These are phyloP conservation scores for Paramormyrops kingsleyae DNA, from an alignment of 2,113 vertebrate species.

Conservation along the genomic window DNA sequence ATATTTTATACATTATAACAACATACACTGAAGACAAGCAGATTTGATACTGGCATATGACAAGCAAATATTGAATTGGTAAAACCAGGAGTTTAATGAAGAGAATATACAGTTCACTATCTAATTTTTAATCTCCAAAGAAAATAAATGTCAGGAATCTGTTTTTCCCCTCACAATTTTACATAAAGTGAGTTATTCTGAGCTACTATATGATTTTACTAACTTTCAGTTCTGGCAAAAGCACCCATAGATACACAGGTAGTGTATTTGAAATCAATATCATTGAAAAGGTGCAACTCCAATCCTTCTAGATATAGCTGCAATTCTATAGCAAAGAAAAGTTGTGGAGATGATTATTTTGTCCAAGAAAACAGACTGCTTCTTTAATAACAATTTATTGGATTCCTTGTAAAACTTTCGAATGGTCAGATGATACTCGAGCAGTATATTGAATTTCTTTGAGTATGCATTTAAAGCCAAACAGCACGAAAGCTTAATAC, in stretches of 20 bases:
- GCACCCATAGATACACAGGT: neutral
- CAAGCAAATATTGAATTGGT: neutral
- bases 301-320: neutral
- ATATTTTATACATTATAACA: neutral
- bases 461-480: neutral
- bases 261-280: neutral
- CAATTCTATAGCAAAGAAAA: neutral
- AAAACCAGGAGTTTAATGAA: neutral
- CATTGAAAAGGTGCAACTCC: neutral
- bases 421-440: neutral
- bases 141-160: neutral
- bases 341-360: neutral
- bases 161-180: neutral
- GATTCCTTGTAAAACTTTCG: neutral
- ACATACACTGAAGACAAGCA: neutral
- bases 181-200: neutral
- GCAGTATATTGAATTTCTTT: neutral
- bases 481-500: neutral
- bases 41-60: neutral
- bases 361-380: neutral
- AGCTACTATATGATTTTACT: neutral
- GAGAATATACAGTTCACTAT: neutral
- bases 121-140: neutral
- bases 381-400: neutral
- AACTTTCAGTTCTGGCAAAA: neutral